These are phyloP conservation scores for Petrolisthes cinctipes DNA, from an alignment of 2,888 invertebrate species.

Conservation along the genomic window DNA sequence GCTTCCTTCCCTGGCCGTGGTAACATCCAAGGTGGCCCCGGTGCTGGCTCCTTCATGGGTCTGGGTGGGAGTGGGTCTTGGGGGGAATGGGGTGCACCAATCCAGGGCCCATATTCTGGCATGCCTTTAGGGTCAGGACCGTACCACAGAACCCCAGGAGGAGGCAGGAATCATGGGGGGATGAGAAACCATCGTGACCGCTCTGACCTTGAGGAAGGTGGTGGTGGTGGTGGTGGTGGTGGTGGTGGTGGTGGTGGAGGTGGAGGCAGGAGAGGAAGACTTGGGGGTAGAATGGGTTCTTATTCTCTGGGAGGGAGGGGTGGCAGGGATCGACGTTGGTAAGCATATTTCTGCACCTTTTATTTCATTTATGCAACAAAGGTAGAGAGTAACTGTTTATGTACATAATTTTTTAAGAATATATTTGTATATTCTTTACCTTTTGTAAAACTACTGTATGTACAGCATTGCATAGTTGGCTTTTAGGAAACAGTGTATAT, in stretches of 20 bases:
- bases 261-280: constrained; percentile 23
- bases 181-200: constrained; percentile 33
- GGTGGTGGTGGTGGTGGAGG: constrained; percentile 30
- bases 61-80: constrained; percentile 51
- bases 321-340: constrained; percentile 46
- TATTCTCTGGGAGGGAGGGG: constrained; percentile 28
- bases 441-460: neutral
- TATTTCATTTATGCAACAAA: neutral
- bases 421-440: too few relatives aligned
- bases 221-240: constrained; percentile 22
- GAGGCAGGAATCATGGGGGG: constrained; percentile 21
- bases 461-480: neutral
- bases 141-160: constrained; percentile 33
- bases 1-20: constrained; percentile 26
- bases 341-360: neutral
- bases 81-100: constrained; percentile 39
- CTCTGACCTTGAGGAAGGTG: constrained; percentile 13
- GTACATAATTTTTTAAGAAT: too few relatives aligned
- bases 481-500: neutral
- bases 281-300: neutral
- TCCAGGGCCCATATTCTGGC: constrained; percentile 44
- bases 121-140: constrained; percentile 44
- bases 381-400: neutral
- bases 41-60: constrained; percentile 50
- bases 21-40: constrained; percentile 22